Conservation (phyloP, 2,113 vertebrate genomes). For the Salminus brasiliensis region DNA sequence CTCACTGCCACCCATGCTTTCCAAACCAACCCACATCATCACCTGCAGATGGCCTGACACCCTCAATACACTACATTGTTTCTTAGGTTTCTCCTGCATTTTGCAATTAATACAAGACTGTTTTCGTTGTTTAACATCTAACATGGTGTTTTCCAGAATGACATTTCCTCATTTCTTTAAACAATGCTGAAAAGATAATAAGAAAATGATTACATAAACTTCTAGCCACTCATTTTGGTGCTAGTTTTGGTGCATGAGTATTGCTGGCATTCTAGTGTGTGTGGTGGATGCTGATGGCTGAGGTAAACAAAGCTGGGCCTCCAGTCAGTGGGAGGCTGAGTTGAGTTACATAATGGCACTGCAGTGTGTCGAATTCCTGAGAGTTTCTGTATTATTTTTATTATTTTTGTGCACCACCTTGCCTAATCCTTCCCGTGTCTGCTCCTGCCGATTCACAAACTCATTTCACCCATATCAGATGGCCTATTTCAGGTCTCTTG, state of each 20-base stretch:
- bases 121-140: neutral
- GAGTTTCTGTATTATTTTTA: conserved; percentile 3
- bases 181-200: no score
- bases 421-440: conserved; percentile 40
- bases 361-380: conserved; percentile 49
- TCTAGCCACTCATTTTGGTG: neutral
- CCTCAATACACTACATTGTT: conserved; percentile 7
- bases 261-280: neutral
- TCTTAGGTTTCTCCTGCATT: neutral
- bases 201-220: neutral
- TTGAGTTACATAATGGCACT: conserved; percentile 61
- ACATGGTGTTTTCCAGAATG: neutral
- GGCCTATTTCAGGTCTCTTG: conserved; percentile 31
- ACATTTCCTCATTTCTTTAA: no score
- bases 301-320: conserved; percentile 40
- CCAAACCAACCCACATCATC: conserved; percentile 3
- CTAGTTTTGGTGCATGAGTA: neutral
- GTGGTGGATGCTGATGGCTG: conserved; percentile 26
- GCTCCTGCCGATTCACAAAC: conserved; percentile 32
- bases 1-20: conserved; percentile 20
- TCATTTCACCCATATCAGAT: conserved; percentile 42
- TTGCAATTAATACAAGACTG: neutral
- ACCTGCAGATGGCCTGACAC: conserved; percentile 15
- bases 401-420: conserved; percentile 32
- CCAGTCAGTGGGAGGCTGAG: conserved; percentile 47